Evolutionary conservation across 2,888 invertebrate species (phyloP).

Genomic region (Diaprepes abbreviatus): DNA sequence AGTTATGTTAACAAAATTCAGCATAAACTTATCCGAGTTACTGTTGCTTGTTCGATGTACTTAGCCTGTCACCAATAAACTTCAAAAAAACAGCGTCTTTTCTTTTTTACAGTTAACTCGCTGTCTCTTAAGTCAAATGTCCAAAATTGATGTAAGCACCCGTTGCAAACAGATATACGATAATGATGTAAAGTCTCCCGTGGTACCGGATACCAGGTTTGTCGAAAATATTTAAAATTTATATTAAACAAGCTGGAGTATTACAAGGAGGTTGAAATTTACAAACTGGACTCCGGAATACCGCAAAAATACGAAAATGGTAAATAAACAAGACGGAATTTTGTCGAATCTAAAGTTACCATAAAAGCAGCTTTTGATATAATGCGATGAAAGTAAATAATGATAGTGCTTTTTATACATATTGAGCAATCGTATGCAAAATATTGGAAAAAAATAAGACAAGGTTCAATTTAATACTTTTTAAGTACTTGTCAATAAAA

Average conservation of each 20-base stretch:
- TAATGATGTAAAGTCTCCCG: constrained; percentile 39
- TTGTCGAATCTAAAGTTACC: too few species aligned
- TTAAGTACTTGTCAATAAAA: too few species aligned
- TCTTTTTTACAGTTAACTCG: constrained; percentile 40
- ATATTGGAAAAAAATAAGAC: too few species aligned
- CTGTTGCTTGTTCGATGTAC: background rate
- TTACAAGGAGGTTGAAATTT: constrained; percentile 23
- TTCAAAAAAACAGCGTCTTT: constrained; percentile 33
- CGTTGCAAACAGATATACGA: constrained; percentile 33
- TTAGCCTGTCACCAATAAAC: constrained; percentile 32
- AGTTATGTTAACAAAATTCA: background rate
- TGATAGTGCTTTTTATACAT: too few species aligned
- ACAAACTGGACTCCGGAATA: constrained; percentile 27
- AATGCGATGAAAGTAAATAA: too few species aligned
- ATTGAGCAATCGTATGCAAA: too few species aligned
- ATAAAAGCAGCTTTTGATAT: too few species aligned
- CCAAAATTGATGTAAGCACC: constrained; percentile 34
- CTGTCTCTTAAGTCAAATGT: constrained; percentile 40
- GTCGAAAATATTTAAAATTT: constrained; percentile 46
- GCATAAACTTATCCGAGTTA: background rate
- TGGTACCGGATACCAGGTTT: constrained; percentile 35
- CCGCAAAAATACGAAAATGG: background rate
- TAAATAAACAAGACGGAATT: background rate
- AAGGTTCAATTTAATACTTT: too few species aligned
- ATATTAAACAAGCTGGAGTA: constrained; percentile 35